Conservation (phyloP, 2,797 vertebrate genomes). For the Diglossa cyanea region DNA sequence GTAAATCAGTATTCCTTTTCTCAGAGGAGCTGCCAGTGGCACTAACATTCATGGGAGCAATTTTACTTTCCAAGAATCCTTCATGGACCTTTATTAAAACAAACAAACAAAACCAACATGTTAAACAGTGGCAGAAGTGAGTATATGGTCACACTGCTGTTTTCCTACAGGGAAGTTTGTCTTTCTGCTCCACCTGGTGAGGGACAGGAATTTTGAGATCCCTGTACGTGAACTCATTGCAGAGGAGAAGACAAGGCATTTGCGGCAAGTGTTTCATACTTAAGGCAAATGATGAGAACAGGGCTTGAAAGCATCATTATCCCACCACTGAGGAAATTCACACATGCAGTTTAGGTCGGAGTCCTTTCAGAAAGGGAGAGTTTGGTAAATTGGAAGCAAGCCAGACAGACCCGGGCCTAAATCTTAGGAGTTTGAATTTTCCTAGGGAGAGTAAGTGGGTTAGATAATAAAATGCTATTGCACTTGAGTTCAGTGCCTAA, state of each 20-base stretch:
- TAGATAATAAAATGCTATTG: not conserved
- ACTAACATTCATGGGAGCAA: slow-evolving; percentile 35
- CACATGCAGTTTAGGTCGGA: not conserved
- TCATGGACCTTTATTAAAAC: slow-evolving; percentile 60
- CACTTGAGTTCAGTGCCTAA: not conserved
- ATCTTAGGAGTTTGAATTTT: not conserved
- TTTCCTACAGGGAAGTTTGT: not conserved
- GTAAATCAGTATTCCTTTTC: slow-evolving; percentile 74
- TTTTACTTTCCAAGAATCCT: slow-evolving; percentile 72
- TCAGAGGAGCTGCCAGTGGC: slow-evolving; percentile 6
- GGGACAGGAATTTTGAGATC: not conserved
- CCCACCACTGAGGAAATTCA: not conserved
- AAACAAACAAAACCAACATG: not conserved
- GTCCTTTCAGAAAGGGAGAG: not conserved
- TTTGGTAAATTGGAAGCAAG: not conserved
- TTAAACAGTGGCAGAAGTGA: not conserved
- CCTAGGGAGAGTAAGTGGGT: not conserved
- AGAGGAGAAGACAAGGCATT: not conserved
- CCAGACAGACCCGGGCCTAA: not conserved
- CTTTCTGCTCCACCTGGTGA: not conserved
- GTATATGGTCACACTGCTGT: accelerated
- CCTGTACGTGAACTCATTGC: accelerated
- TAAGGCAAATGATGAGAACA: not conserved
- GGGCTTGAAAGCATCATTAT: not conserved
- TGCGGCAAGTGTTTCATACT: not conserved